phyloP scores from a whole-genome alignment of 2,113 vertebrate genomes.

The Chaenocephalus aceratus region DNA sequence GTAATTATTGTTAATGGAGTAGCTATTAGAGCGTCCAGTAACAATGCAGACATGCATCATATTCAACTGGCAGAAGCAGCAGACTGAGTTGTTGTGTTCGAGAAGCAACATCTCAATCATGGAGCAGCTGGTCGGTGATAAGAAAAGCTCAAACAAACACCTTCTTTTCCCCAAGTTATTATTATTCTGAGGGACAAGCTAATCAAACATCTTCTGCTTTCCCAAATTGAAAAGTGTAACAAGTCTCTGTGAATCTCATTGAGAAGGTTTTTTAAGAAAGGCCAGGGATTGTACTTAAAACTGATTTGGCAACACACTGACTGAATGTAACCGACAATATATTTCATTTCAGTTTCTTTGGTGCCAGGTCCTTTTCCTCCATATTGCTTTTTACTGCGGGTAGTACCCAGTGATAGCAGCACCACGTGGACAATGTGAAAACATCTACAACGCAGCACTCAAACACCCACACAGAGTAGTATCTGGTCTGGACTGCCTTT shows the following conservation, averaged over 20 bases:
- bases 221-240: no score
- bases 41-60: background rate
- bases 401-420: no score
- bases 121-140: background rate
- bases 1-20: background rate
- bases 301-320: background rate
- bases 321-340: background rate
- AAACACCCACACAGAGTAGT: no score
- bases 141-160: background rate
- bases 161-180: background rate
- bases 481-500: no score
- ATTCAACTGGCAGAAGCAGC: background rate
- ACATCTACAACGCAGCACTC: no score
- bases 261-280: no score
- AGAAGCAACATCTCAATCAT: background rate
- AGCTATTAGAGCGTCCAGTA: conserved; percentile 14
- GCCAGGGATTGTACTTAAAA: no score
- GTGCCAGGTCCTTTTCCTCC: no score
- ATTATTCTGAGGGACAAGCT: background rate
- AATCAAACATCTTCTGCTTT: background rate
- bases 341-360: no score
- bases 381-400: no score
- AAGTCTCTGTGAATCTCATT: no score
- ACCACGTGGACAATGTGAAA: no score
- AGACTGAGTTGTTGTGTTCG: background rate